Evolutionary conservation across 2,888 invertebrate species (phyloP).

Genomic region (Papilio protenor): DNA sequence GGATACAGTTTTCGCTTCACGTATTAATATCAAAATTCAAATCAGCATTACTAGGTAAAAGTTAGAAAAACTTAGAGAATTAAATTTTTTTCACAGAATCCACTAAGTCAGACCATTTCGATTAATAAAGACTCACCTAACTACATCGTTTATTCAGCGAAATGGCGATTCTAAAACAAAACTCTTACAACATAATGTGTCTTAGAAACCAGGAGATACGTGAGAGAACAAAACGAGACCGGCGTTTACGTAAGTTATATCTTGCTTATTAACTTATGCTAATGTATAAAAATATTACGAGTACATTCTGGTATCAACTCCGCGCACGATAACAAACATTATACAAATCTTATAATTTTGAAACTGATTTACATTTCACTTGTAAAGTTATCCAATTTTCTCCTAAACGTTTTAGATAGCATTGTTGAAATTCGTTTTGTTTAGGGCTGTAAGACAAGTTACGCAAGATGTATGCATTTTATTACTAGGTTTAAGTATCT

Average conservation of each 20-base stretch:
- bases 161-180: no score
- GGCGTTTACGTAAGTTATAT: not conserved
- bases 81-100: no score
- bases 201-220: not conserved
- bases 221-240: not conserved
- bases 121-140: no score
- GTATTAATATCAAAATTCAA: not conserved
- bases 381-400: not conserved
- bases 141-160: no score
- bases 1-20: no score
- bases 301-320: not conserved
- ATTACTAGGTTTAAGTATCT: not conserved
- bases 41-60: not conserved
- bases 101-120: no score
- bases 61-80: not conserved
- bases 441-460: not conserved
- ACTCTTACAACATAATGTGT: not conserved
- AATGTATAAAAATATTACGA: constrained; percentile 13
- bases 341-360: not conserved
- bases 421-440: not conserved
- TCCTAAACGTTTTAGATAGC: not conserved
- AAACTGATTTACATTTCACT: not conserved
- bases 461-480: not conserved
- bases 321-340: not conserved
- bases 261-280: not conserved